phyloP scores from a whole-genome alignment of 2,888 invertebrate genomes.

The Candidula unifasciata region DNA sequence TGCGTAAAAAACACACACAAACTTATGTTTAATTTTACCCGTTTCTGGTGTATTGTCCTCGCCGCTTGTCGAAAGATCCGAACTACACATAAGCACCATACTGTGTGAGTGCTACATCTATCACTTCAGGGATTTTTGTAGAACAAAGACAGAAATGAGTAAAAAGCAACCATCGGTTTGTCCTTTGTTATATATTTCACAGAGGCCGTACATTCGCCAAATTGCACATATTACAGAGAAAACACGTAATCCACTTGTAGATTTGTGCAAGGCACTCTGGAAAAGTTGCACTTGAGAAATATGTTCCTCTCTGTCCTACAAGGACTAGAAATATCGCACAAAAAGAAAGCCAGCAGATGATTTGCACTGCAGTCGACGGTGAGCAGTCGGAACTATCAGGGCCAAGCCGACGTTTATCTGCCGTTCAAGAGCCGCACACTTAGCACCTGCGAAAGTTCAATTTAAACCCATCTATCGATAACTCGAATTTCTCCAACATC shows the following conservation, averaged over 20 bases:
- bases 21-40: conserved; percentile 20
- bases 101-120: background rate
- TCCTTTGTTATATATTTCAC: too few relatives aligned
- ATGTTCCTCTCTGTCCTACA: too few relatives aligned
- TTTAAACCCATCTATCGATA: conserved; percentile 35
- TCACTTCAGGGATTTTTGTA: too few relatives aligned
- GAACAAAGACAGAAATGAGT: too few relatives aligned
- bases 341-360: background rate
- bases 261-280: too few relatives aligned
- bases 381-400: background rate
- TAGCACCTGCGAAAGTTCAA: conserved; percentile 38
- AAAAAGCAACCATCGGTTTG: too few relatives aligned
- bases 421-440: background rate
- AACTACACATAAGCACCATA: conserved; percentile 23
- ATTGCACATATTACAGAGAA: too few relatives aligned
- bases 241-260: too few relatives aligned
- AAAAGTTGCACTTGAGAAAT: too few relatives aligned
- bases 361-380: background rate
- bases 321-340: background rate
- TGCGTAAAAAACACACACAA: too few relatives aligned
- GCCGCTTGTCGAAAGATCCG: background rate
- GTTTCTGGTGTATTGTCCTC: background rate
- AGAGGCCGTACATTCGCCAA: too few relatives aligned
- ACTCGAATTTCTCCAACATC: conserved; percentile 21
- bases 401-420: background rate